Evolutionary conservation across 1,140 invertebrate species (phyloP), one percentile per base, ranked within the genome.

Genomic region (Araneus ventricosus): DNA sequence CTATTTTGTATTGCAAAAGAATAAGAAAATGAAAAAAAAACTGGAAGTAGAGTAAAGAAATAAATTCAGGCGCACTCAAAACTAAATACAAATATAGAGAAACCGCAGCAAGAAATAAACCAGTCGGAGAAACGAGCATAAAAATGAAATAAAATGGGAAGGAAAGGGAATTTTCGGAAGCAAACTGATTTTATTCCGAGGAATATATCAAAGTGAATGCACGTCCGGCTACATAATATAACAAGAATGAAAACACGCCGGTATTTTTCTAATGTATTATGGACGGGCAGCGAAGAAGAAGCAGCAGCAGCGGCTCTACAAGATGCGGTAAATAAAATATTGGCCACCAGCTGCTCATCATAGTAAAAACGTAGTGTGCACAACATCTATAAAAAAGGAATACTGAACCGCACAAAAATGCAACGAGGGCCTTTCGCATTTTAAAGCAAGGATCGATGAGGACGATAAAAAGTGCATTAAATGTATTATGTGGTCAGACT

Each of bases 201-300:
- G 86, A 82, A 93, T 93, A 88, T 80, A 93, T 88, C 84, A 67
- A 67, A 67, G 37, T 2, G 79, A 89, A 89, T 89, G 92, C 92
- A 93, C 92, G 92, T 93, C 67, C 86, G 45, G 85, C 84, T 86
- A 92, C 90, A 92, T 92, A 92, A 86, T 86, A 75, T 79, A 93
- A 93, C 84, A 87, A 88, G 84, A 93, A 93, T 93, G 91, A 88
- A 93, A 93, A 93, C 91, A 86, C 37, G 82, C n/a, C 52, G 30
- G 91, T 93, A 93, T 93, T 93, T 93, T 93, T 93, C 84, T 93
- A 93, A 93, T 93, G 87, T 93, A 93, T 93, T 93, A 93, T 93
- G 70, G 92, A 93, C 75, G 70, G 92, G 79, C 75, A 80, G 57
- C 22, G 63, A 87, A 87, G 84, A 92, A 92, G 67, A 92, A 92